phyloP scores from a whole-genome alignment of 2,113 vertebrate genomes.

The Ceyx margarethae region DNA sequence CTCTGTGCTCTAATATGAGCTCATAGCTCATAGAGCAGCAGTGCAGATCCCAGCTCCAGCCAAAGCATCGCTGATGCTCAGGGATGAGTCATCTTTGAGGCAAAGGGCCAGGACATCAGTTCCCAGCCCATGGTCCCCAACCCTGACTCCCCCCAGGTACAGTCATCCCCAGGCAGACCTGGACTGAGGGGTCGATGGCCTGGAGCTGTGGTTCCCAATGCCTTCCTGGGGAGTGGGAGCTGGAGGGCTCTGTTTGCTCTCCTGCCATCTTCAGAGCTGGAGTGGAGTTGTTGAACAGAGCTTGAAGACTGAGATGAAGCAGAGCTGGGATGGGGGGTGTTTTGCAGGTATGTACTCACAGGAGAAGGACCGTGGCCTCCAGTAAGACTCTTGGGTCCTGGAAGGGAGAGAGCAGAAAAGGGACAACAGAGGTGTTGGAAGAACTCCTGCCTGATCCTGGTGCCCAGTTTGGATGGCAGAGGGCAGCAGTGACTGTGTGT shows the following conservation, averaged over 20 bases:
- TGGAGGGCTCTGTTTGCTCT: neutral
- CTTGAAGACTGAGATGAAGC: neutral
- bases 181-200: neutral
- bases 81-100: neutral
- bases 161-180: neutral
- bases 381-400: slow-evolving; percentile 32
- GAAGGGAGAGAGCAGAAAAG: neutral
- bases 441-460: neutral
- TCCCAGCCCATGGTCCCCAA: neutral
- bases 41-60: fast-evolving
- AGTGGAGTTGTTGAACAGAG: neutral
- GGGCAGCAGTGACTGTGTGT: neutral
- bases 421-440: neutral
- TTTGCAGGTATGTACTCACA: slow-evolving; percentile 24
- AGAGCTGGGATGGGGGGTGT: neutral
- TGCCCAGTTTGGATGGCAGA: fast-evolving
- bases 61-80: neutral
- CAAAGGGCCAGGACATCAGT: neutral
- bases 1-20: fast-evolving
- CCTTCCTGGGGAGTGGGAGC: neutral
- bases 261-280: neutral
- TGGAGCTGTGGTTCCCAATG: neutral
- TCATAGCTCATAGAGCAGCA: neutral
- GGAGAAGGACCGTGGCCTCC: slow-evolving; percentile 19
- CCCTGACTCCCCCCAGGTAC: fast-evolving